Conservation (phyloP, 2,113 vertebrate species). For the Thunnus thynnus region DNA sequence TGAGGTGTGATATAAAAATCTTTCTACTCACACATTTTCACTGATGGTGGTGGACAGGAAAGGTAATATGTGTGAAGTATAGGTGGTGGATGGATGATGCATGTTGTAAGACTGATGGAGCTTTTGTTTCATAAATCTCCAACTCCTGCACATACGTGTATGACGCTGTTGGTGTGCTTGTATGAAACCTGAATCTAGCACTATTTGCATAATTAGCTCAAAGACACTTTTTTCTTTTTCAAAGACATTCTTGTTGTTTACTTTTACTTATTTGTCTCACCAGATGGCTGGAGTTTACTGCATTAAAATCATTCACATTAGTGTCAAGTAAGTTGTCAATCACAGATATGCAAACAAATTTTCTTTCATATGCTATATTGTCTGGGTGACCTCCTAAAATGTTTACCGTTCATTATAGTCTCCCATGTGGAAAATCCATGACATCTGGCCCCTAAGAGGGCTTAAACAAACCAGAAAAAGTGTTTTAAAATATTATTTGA, state of each 20-base stretch:
- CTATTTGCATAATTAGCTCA: conserved; percentile 25
- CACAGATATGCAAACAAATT: conserved; percentile 13
- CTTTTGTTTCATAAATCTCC: conserved; percentile 7
- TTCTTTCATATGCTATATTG: conserved; percentile 11
- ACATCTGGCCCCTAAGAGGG: background rate
- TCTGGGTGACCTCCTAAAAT: conserved; percentile 26
- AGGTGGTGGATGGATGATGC: conserved; percentile 28
- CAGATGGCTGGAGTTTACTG: conserved; percentile 9
- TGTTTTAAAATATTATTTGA: conserved; percentile 52
- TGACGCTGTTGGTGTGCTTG: background rate
- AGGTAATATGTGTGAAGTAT: conserved; percentile 12
- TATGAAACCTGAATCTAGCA: background rate
- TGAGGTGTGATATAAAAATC: background rate
- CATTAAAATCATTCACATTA: conserved; percentile 11
- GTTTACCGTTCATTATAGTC: conserved; percentile 30
- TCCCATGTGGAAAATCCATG: conserved; percentile 29
- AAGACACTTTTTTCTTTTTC: background rate
- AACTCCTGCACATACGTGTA: background rate
- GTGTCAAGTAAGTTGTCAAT: conserved; percentile 36
- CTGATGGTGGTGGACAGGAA: background rate
- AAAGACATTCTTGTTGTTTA: background rate
- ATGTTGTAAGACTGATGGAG: background rate
- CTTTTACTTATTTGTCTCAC: conserved; percentile 1
- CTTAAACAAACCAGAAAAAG: conserved; percentile 12
- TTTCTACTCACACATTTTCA: background rate